phyloP scores from a whole-genome alignment of 2,797 vertebrate genomes.

The Macrochelys suwanniensis region DNA sequence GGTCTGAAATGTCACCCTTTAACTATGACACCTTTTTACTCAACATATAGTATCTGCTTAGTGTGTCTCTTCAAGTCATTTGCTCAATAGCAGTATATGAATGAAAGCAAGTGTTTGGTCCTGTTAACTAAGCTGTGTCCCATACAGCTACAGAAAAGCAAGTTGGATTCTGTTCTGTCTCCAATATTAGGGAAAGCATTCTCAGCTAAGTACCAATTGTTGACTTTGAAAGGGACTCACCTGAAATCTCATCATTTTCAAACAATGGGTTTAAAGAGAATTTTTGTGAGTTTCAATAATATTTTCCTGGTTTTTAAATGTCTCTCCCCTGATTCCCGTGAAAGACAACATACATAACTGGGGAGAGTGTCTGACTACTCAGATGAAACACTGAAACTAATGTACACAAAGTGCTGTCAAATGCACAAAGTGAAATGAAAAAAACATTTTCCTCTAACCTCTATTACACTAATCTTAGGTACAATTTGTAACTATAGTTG shows the following conservation, averaged over 20 bases:
- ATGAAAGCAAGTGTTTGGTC: conserved; percentile 18
- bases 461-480: neutral
- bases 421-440: neutral
- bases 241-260: neutral
- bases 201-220: neutral
- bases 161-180: neutral
- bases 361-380: neutral
- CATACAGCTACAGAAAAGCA: conserved; percentile 12
- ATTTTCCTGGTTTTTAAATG: neutral
- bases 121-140: neutral
- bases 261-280: neutral
- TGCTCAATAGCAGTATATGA: neutral
- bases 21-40: conserved; percentile 19
- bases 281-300: neutral
- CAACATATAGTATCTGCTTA: neutral
- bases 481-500: neutral
- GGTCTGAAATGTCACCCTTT: neutral
- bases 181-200: neutral
- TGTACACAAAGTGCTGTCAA: neutral
- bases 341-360: neutral
- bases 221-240: neutral
- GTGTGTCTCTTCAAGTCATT: neutral
- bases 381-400: conserved; percentile 1
- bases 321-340: neutral
- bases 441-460: neutral